These are phyloP conservation scores for Drosophila tsacasi DNA, from an alignment of 1,140 invertebrate genomes.

Conservation along the genomic window DNA sequence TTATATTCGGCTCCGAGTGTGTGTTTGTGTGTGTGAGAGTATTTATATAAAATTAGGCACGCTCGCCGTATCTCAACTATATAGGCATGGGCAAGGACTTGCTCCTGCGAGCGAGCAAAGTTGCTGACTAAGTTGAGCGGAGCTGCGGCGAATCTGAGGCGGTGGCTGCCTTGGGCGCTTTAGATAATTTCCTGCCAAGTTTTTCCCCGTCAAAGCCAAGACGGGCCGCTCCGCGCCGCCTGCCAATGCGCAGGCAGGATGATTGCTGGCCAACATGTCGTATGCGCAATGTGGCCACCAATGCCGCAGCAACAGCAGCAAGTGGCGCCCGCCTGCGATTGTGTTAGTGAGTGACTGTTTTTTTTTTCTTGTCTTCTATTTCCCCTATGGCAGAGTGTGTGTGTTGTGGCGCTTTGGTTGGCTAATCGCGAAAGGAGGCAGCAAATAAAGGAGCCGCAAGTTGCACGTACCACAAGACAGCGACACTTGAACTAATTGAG, in stretches of 20 bases:
- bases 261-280: conserved; percentile 66
- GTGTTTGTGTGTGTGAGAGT: conserved; percentile 39
- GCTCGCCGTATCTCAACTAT: conserved; percentile 60
- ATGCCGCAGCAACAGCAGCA: conserved; percentile 73
- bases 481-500: conserved; percentile 56
- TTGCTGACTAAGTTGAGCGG: conserved; percentile 75
- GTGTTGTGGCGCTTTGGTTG: conserved; percentile 65
- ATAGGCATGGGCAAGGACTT: conserved; percentile 58
- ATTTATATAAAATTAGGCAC: conserved; percentile 70
- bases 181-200: conserved; percentile 80
- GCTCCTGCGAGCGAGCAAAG: conserved; percentile 17
- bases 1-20: conserved; percentile 75
- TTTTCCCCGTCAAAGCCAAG: conserved; percentile 69
- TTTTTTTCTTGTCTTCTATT: not conserved
- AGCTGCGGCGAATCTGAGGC: conserved; percentile 75
- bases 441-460: conserved; percentile 54
- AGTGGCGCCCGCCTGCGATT: conserved; percentile 32
- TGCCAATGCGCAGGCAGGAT: conserved; percentile 68
- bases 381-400: conserved; percentile 20
- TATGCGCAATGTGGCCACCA: conserved; percentile 69
- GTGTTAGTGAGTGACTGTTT: conserved; percentile 23
- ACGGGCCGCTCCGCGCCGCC: conserved; percentile 33
- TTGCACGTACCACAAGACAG: conserved; percentile 76
- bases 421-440: conserved; percentile 63
- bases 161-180: conserved; percentile 51